Conservation (phyloP, 1,140 invertebrate genomes). For the Cotesia typhae region DNA sequence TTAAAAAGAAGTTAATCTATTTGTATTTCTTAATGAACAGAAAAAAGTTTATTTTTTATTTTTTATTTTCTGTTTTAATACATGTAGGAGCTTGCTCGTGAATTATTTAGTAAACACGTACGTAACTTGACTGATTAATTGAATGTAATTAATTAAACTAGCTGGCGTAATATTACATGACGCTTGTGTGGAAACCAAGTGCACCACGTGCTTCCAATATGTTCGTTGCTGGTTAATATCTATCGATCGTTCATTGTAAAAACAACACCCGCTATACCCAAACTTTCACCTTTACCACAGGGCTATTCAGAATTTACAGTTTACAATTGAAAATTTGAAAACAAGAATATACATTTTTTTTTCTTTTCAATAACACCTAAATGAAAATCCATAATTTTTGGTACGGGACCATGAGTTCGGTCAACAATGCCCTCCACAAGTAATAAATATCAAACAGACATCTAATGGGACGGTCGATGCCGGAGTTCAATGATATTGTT, state of each 20-base stretch:
- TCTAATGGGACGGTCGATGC: constrained; percentile 47
- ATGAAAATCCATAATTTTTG: constrained; percentile 7
- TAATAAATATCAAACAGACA: constrained; percentile 53
- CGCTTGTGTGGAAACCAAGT: neutral
- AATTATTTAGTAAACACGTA: neutral
- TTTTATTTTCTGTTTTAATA: too few relatives aligned
- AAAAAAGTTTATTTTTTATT: too few relatives aligned
- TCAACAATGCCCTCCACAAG: constrained; percentile 25
- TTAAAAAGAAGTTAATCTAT: too few relatives aligned
- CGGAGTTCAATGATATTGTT: constrained; percentile 40
- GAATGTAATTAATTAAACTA: constrained; percentile 38
- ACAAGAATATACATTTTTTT: neutral
- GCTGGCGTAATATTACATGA: neutral
- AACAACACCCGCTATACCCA: neutral
- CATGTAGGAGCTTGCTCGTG: too few relatives aligned
- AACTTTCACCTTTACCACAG: too few relatives aligned
- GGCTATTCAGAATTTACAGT: too few relatives aligned
- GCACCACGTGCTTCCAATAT: constrained; percentile 7
- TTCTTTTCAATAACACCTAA: neutral
- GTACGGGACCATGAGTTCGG: neutral
- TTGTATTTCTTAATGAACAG: too few relatives aligned
- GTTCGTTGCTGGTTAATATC: constrained; percentile 1
- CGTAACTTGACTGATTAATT: constrained; percentile 30
- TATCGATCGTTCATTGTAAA: neutral
- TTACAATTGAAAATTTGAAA: neutral